phyloP scores from a whole-genome alignment of 1,140 invertebrate genomes.

The Trigoniulus corallinus region DNA sequence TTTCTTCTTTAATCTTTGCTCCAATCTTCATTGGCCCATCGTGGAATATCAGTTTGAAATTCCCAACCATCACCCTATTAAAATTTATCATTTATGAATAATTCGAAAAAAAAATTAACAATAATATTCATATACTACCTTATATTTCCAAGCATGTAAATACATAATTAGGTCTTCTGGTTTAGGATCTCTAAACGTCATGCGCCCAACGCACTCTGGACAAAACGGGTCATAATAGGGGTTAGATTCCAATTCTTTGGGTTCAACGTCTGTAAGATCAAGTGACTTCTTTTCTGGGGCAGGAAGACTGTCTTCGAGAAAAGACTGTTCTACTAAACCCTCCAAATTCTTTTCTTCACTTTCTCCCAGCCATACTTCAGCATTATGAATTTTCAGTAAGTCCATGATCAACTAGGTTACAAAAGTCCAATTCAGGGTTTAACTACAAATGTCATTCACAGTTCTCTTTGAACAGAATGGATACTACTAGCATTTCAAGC shows the following conservation, averaged over 20 bases:
- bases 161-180: constrained; percentile 86
- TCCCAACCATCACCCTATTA: not conserved
- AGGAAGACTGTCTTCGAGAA: too few species aligned
- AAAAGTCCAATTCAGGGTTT: too few species aligned
- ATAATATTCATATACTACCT: constrained; percentile 29
- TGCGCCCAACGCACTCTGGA: constrained; percentile 60
- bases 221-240: constrained; percentile 62
- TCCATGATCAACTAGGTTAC: constrained; percentile 48
- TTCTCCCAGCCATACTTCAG: constrained; percentile 82
- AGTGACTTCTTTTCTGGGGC: not conserved
- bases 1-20: too few species aligned
- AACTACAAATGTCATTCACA: not conserved
- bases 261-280: constrained; percentile 35
- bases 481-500: too few species aligned
- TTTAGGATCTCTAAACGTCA: constrained; percentile 74
- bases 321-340: too few species aligned
- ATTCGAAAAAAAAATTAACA: not conserved
- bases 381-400: constrained; percentile 77
- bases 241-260: constrained; percentile 53
- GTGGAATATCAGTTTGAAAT: not conserved
- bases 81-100: not conserved
- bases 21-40: not conserved
- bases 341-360: constrained; percentile 53
- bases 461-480: too few species aligned
- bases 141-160: constrained; percentile 83